Evolutionary conservation across 2,888 invertebrate species (phyloP), one percentile per base, ranked within the genome.

Genomic region (Tenthredo scrophulariae): DNA sequence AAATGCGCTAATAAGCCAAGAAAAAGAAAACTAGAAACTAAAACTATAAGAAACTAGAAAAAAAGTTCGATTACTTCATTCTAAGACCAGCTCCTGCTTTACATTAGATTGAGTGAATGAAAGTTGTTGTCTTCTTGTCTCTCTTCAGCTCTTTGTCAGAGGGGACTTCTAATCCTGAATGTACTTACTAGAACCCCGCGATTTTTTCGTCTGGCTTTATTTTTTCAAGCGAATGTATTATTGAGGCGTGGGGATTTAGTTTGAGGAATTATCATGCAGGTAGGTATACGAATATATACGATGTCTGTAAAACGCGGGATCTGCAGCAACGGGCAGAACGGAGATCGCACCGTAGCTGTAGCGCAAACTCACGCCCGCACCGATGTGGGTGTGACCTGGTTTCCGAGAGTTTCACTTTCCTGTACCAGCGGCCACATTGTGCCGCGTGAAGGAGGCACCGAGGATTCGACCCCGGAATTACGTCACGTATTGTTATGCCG

Each of bases 321-420:
- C 26, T 26, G 62, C 62, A 13, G 10, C 26, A 62, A 13, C 62
- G 22, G 62, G 26, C 26, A 62, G 62, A 22, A 62, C 26, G 62
- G 67, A 46, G 46, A 83, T 83, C 83, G 26, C 67, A 50, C 29
- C 50, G 26, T n/a, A 54, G 70, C 79, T 46, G 46, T 54, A 62
- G 80, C 80, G 80, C 80, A 40, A 80, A 80, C 80, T 80, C 62
- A 33, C 37, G 80, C 58, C 37, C 54, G 72, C 77, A 5, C 46
- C 91, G 91, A 93, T 93, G 93, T 93, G 92, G 93, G 93, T 93
- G 93, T 93, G 93, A 93, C 93, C 93, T 92, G 91, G 91, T 93
- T 93, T 93, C 91, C 91, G 90, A 92, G 92, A 93, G 93, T 93
- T 93, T 93, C 93, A 93, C 93, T 93, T 93, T 93, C 92, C 93